Evolutionary conservation across 2,888 invertebrate species (phyloP).

Genomic region (Cacoxenus indagator): DNA sequence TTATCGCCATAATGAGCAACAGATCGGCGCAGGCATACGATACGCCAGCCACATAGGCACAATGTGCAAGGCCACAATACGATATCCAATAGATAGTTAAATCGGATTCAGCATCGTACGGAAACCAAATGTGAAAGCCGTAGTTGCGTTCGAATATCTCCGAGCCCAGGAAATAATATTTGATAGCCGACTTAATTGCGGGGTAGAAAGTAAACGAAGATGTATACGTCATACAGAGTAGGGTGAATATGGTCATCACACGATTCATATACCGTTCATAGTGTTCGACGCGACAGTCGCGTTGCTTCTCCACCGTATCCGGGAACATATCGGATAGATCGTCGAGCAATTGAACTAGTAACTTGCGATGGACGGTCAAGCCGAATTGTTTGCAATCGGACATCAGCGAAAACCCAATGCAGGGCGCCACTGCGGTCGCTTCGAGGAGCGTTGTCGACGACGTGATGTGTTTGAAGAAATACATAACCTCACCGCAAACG

Average conservation of each 20-base stretch:
- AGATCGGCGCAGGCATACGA: conserved; percentile 60
- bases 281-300: conserved; percentile 36
- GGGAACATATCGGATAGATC: conserved; percentile 53
- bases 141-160: conserved; percentile 52
- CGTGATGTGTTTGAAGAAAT: conserved; percentile 51
- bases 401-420: conserved; percentile 58
- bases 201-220: conserved; percentile 58
- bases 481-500: conserved; percentile 55
- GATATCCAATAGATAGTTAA: conserved; percentile 51
- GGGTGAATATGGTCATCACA: conserved; percentile 50
- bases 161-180: conserved; percentile 46
- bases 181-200: conserved; percentile 48
- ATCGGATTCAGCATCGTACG: conserved; percentile 45
- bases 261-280: conserved; percentile 45
- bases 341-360: conserved; percentile 45
- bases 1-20: conserved; percentile 54
- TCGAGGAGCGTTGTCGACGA: conserved; percentile 57
- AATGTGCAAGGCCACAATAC: conserved; percentile 50
- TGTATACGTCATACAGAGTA: conserved; percentile 56
- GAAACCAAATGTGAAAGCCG: conserved; percentile 50
- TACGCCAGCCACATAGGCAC: conserved; percentile 56
- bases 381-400: conserved; percentile 55
- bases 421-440: conserved; percentile 60
- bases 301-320: conserved; percentile 36
- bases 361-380: conserved; percentile 41